phyloP scores from a whole-genome alignment of 1,140 invertebrate genomes.

The Eriosoma lanigerum region DNA sequence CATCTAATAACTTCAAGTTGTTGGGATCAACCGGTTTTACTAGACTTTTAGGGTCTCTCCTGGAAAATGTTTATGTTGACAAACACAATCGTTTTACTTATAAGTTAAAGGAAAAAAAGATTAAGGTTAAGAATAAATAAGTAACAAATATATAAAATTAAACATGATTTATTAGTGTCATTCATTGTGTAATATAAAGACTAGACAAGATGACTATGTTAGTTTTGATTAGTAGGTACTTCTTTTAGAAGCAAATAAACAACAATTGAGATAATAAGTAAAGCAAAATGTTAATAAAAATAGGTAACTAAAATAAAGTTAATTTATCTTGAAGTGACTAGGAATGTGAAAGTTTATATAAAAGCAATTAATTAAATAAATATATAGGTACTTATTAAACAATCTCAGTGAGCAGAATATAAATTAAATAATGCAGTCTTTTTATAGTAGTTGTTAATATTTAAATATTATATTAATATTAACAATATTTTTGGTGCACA shows the following conservation, averaged over 20 bases:
- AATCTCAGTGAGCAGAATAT: slow-evolving; percentile 24
- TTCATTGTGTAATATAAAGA: slow-evolving; percentile 42
- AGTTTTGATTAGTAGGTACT: slow-evolving; percentile 18
- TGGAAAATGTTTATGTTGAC: slow-evolving; percentile 59
- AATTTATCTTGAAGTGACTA: slow-evolving; percentile 33
- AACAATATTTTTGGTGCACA: slow-evolving; percentile 42
- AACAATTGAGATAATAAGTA: slow-evolving; percentile 21
- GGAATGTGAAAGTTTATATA: slow-evolving; percentile 27
- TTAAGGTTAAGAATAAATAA: slow-evolving; percentile 44
- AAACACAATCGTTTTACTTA: slow-evolving; percentile 13
- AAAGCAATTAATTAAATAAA: slow-evolving; percentile 28
- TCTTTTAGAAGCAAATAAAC: slow-evolving; percentile 17
- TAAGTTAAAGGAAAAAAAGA: background rate
- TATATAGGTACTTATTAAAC: background rate
- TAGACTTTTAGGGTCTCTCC: slow-evolving; percentile 72
- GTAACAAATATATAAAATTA: slow-evolving; percentile 12
- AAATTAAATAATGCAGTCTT: slow-evolving; percentile 38
- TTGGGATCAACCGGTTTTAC: slow-evolving; percentile 64
- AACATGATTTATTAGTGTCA: slow-evolving; percentile 45
- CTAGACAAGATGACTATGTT: slow-evolving; percentile 50
- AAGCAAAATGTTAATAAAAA: slow-evolving; percentile 34
- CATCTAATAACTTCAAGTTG: slow-evolving; percentile 66
- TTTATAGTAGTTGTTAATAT: slow-evolving; percentile 37
- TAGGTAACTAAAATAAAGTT: slow-evolving; percentile 25
- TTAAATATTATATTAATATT: background rate